phyloP scores from a whole-genome alignment of 1,140 invertebrate species.

The Scaptomyza pallida region DNA sequence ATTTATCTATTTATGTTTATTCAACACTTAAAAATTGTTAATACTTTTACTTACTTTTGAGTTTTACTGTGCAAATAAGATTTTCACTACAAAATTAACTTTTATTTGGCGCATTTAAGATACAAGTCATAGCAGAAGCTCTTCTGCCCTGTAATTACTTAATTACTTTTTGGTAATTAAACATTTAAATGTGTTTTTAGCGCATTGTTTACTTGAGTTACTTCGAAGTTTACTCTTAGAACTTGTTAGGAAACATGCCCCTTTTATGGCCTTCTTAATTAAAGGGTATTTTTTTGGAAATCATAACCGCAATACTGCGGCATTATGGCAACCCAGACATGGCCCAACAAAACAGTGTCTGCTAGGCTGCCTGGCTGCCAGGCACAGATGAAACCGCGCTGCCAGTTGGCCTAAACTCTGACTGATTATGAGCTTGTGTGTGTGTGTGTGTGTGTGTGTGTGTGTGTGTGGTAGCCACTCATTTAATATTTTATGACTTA shows the following conservation, averaged over 20 bases:
- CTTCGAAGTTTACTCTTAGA: no score
- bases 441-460: slow-evolving; percentile 7
- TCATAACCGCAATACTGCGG: slow-evolving; percentile 67
- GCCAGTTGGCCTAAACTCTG: slow-evolving; percentile 36
- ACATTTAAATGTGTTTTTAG: no score
- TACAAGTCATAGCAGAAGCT: no score
- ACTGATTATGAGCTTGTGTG: slow-evolving; percentile 53
- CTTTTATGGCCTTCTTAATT: neutral
- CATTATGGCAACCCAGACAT: slow-evolving; percentile 24
- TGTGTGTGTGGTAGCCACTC: slow-evolving; percentile 52
- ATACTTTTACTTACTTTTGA: no score
- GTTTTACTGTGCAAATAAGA: no score
- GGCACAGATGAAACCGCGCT: slow-evolving; percentile 44
- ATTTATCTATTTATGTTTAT: no score
- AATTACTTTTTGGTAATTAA: neutral
- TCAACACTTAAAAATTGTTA: no score
- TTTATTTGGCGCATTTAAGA: no score
- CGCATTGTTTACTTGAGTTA: no score
- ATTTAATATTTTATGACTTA: slow-evolving; percentile 79
- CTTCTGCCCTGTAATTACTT: no score
- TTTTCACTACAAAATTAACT: no score
- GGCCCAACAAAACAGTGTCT: slow-evolving; percentile 14
- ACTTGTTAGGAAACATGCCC: neutral
- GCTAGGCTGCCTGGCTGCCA: slow-evolving; percentile 48
- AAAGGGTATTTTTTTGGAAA: slow-evolving; percentile 54